Evolutionary conservation across 2,113 vertebrate species (phyloP), one percentile per base, ranked within the genome.

Genomic region (Oreocharis arfaki): DNA sequence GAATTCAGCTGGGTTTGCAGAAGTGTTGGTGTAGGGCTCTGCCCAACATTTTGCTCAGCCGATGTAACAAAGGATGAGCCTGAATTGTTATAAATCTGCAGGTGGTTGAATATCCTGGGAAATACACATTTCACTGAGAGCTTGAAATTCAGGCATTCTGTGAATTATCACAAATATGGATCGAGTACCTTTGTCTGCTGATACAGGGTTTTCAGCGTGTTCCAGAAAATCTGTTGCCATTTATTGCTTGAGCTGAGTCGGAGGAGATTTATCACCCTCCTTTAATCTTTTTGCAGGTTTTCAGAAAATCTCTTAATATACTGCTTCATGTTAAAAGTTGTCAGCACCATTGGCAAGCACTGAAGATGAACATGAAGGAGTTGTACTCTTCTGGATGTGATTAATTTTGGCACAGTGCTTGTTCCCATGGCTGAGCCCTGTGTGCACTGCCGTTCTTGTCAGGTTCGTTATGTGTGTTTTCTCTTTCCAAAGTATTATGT

Each of bases 371-470:
- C 86, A 49, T 37, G 83, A 87, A 96, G 85, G 76, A 93, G 73
- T n/a, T 82, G 52, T 81, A 50, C 56, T 87, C 90, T 68, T 84
- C 76, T 95, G 76, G 86, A 81, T 87, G 47, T 53, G 56, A 81
- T 87, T 71, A 81, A 75, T 88, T 92, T 91, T 95, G 92, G 80
- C 88, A 84, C n/a, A 27, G 87, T n/a, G 2, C 80, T 90, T 75
- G 69, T 88, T 91, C 93, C 95, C 85, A 61, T 94, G 91, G 74
- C 57, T 84, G 12, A 89, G 53, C 74, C 81, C 74, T 63, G 53
- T 73, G 84, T 83, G 65, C 77, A 57, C 84, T 94, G 89, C 94
- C 96, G 87, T 94, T 96, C 93, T 95, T 91, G 91, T 96, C 84
- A 83, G 84, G 82, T 93, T 91, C 0, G 6, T 91, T 95, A 83